phyloP scores from a whole-genome alignment of 2,888 invertebrate genomes.

The Margaritifera margaritifera region DNA sequence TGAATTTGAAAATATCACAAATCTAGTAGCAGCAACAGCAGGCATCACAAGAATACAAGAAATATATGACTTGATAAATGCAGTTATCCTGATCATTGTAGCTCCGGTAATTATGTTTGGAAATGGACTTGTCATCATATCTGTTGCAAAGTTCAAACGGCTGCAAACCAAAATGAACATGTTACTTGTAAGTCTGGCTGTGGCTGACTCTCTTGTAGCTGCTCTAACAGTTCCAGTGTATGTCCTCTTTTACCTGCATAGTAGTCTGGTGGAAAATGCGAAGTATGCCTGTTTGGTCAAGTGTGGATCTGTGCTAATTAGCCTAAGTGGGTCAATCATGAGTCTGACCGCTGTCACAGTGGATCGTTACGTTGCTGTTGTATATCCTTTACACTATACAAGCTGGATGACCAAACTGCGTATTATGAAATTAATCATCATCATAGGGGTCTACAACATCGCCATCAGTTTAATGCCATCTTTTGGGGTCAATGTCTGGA shows the following conservation, averaged over 20 bases:
- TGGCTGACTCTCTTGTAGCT: conserved; percentile 41
- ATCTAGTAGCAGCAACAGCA: too few relatives aligned
- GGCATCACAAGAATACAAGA: too few relatives aligned
- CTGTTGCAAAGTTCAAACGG: conserved; percentile 29
- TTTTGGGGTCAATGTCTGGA: conserved; percentile 25
- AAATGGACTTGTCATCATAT: conserved; percentile 39
- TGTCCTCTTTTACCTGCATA: conserved; percentile 27
- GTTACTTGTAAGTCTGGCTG: conserved; percentile 38
- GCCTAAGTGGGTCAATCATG: conserved; percentile 38
- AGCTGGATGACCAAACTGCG: conserved; percentile 25
- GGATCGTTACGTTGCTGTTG: conserved; percentile 45
- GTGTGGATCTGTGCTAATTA: conserved; percentile 31
- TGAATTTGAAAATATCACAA: too few relatives aligned
- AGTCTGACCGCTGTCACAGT: conserved; percentile 37
- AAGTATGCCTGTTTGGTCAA: conserved; percentile 39
- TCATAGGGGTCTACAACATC: conserved; percentile 37
- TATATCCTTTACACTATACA: conserved; percentile 37
- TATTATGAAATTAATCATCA: conserved; percentile 20
- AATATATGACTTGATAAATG: too few relatives aligned
- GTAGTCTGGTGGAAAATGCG: conserved; percentile 1
- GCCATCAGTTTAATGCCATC: conserved; percentile 31
- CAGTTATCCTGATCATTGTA: too few relatives aligned
- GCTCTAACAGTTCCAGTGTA: conserved; percentile 38
- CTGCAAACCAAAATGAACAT: conserved; percentile 41
- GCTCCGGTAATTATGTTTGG: conserved; percentile 30